Evolutionary conservation across 2,797 vertebrate species (phyloP), one percentile per base, ranked within the genome.

Genomic region (Coracias cyanogaster): DNA sequence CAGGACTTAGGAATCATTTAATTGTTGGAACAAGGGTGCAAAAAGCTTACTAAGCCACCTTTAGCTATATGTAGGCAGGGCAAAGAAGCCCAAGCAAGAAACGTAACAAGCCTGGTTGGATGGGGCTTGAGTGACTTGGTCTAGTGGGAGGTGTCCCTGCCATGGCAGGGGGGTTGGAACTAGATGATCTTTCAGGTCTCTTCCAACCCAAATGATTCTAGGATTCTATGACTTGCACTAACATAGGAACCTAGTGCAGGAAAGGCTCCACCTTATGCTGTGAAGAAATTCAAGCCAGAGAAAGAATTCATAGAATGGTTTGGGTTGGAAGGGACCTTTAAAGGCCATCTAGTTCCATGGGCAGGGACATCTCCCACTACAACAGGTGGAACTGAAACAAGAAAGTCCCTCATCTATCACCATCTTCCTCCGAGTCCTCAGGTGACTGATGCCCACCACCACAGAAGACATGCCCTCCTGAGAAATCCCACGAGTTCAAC

Each of bases 11-110:
- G 19, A 15, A 28, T 28, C 21, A 7, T 48, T 49, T 24, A 19
- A 51, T 46, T 49, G 37, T 37, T 28, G 24, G 33, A 33, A 51
- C 52, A 66, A 58, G 14, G 39, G 28, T 28, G 16, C 3, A 43
- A 72, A 33, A 72, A 35, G 25, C 8, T 51, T 17, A 26, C 35
- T 10, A 79, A 35, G 12, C 17, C 41, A 43, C 37, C 5, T 35
- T 45, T 16, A 73, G 83, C 37, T 43, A 9, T 0, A 31, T 0
- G 3, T 0, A 28, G 9, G 48, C 19, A 66, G 48, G 48, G 62
- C 39, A 71, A 71, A 74, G 33, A 7, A 66, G 58, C 45, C 45
- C 39, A 9, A 28, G 43, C 10, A 14, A 73, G 74, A 21, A 29
- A n/a, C 72, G 8, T 6, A 35, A n/a, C 2, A 8, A n/a, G 72